These are phyloP conservation scores for Tenthredo mesomela DNA, from an alignment of 2,888 invertebrate genomes.

Conservation along the genomic window DNA sequence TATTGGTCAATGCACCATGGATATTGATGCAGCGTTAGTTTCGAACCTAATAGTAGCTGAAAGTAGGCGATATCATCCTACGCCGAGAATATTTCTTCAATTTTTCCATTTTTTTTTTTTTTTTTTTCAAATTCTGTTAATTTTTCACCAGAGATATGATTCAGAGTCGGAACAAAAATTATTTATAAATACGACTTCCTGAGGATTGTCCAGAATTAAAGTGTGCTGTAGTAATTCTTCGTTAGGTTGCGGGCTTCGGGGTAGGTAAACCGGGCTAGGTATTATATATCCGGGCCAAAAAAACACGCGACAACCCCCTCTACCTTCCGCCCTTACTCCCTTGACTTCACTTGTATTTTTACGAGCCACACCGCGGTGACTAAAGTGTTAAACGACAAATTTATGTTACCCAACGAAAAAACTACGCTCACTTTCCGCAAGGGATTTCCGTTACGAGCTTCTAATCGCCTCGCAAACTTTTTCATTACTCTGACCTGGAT, in stretches of 20 bases:
- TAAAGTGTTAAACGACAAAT: conserved; percentile 49
- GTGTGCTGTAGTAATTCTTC: conserved; percentile 15
- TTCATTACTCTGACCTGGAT: conserved; percentile 51
- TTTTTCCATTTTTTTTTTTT: not conserved
- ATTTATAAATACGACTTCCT: conserved; percentile 12
- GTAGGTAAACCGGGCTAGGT: not conserved
- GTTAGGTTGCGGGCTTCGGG: not conserved
- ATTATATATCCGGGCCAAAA: conserved; percentile 19
- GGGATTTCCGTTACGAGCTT: conserved; percentile 51
- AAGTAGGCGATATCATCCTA: not conserved
- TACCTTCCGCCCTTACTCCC: not conserved
- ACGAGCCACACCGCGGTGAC: conserved; percentile 37
- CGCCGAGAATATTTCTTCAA: not conserved
- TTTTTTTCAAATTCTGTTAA: not conserved
- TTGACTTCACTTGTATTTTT: conserved; percentile 44
- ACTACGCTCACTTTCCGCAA: conserved; percentile 10
- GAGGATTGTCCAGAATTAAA: conserved; percentile 5
- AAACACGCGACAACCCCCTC: conserved; percentile 35
- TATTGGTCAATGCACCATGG: conserved; percentile 1
- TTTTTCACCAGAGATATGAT: not conserved
- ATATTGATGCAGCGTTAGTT: not conserved
- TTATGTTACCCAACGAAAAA: conserved; percentile 35
- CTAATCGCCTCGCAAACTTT: conserved; percentile 49
- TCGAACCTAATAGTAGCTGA: no score
- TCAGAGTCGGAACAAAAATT: not conserved